Evolutionary conservation across 2,797 vertebrate species (phyloP), one percentile per base, ranked within the genome.

Genomic region (Chloroceryle inda): DNA sequence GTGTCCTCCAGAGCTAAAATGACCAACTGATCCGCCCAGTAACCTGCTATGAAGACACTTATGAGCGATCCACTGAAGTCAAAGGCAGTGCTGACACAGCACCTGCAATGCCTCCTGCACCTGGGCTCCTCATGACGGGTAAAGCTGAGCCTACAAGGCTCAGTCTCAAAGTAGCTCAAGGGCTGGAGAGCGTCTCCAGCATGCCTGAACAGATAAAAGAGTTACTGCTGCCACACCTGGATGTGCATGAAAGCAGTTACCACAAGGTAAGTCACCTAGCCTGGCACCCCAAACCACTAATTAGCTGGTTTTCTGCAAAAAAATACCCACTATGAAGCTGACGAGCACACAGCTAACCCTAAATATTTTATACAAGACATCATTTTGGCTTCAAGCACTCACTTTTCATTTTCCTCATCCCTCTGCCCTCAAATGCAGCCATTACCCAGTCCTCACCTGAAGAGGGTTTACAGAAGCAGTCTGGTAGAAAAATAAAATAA

Each of bases 161-260:
- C 27, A 45, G 58, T 35, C 69, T 49, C 69, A 64, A 11, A 69
- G 63, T 22, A 45, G 20, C 62, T 69, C 33, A 40, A 85, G n/a
- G 45, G 38, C 17, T 45, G 42, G 33, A 55, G 23, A 22, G 9
- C 24, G 69, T 79, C 55, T 63, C 24, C 56, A 68, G 18, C 8
- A 13, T 6, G 17, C 27, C 37, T 42, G 5, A 72, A 52, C 31
- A 31, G 19, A 15, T 4, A 45, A 42, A 74, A 72, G 15, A 61
- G 21, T 22, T 53, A 59, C 35, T 8, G 3, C 82, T 61, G 35
- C 26, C 40, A 31, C 13, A 8, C 10, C 8, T 10, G 23, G 62
- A 24, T 17, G 5, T 1, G 1, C 0, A 3, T 52, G 26, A 62
- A 73, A 52, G 56, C 3, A 13, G 15, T 20, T 9, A 52, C 7